Evolutionary conservation across 2,888 invertebrate genomes (phyloP), one percentile per base, ranked within the genome.

Genomic region (Sceliomorpha sp.): DNA sequence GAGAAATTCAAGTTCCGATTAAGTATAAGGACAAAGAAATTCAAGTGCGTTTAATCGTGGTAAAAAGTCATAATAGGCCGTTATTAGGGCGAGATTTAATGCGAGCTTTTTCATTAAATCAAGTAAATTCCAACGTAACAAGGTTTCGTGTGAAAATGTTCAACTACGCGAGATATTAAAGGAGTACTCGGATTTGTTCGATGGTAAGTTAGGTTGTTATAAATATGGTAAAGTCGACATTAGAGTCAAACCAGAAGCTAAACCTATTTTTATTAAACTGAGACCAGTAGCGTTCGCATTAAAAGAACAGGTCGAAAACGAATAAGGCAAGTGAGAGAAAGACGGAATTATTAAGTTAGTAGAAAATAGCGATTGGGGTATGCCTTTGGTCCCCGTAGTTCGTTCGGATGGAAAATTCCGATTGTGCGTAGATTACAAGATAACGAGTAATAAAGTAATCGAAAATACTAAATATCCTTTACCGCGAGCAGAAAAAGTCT

Each of bases 401-500:
- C 67, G 74, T 32, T 40, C 44, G 2, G 51, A 68, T 26, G 72
- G 64, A 6, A 39, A 13, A 9, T 37, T 73, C 1, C 55, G 76
- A 24, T 10, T 71, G 14, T 80, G 75, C 36, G 74, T 63, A 1
- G 72, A 79, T 68, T 72, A 75, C 53, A 74, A 78, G 47, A 59
- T 74, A 1, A 80, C 79, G 1, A 20, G 82, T 1, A 81, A 84
- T 68, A 73, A 74, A 17, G 34, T 63, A 20, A 13, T 82, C 1
- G 39, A 68, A 8, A 68, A 81, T 36, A 62, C 75, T 10, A 79
- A 76, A 24, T 69, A 83, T 47, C 80, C 77, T 0, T 40, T 79
- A 10, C 80, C 80, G 0, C 58, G 77, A 7, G 79, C 81, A 4
- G 79, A 79, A n/a, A 74, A 81, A 15, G 45, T 79, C n/a, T 81